Evolutionary conservation across 2,797 vertebrate species (phyloP).

Genomic region (Lycodopsis pacificus): DNA sequence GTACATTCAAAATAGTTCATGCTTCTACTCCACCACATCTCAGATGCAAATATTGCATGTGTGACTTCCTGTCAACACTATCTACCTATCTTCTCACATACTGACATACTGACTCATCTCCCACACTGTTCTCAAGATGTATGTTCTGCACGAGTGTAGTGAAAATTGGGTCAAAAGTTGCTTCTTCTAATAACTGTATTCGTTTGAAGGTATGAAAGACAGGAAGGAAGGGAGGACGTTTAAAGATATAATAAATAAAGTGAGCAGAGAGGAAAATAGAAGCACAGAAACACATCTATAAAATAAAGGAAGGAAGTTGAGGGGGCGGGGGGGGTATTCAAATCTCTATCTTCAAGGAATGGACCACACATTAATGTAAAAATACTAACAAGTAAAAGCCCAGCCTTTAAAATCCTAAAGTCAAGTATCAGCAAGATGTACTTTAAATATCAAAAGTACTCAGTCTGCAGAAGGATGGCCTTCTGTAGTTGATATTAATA

Average conservation of each 20-base stretch:
- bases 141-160: neutral
- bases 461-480: too few relatives aligned
- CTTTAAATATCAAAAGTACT: too few relatives aligned
- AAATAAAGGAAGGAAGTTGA: too few relatives aligned
- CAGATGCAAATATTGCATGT: neutral
- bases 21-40: too few relatives aligned
- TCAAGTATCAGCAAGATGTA: too few relatives aligned
- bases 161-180: neutral
- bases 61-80: constrained; percentile 44
- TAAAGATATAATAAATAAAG: neutral
- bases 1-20: neutral
- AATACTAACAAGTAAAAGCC: too few relatives aligned
- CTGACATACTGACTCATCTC: constrained; percentile 48
- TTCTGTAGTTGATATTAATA: too few relatives aligned
- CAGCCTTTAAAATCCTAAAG: too few relatives aligned
- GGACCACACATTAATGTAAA: too few relatives aligned
- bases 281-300: too few relatives aligned
- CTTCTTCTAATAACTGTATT: neutral
- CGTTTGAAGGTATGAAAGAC: constrained; percentile 14
- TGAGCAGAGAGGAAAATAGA: neutral
- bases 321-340: too few relatives aligned
- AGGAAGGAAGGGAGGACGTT: neutral
- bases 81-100: constrained; percentile 1
- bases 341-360: too few relatives aligned
- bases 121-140: neutral